Base-by-base conservation (phyloP, 2,888 invertebrate genomes). In the Tinea semifulvella region DNA sequence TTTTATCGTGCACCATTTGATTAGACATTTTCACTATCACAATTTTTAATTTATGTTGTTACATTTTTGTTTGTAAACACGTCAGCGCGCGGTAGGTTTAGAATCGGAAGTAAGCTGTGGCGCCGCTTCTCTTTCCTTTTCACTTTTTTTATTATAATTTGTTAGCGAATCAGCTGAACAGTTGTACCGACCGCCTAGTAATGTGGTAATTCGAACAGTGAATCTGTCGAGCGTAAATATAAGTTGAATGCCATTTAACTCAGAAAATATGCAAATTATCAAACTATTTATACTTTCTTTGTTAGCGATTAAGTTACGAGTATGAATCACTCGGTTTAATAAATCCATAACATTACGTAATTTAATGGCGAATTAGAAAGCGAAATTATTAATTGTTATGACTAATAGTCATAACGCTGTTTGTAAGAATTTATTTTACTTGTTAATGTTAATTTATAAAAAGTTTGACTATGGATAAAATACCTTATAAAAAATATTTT, bases 21-120 rank as follows among this genome's bases (percentile, higher is more conserved):
- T 58, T 66, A 56, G 50, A 60, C 64, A 65, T 61, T 51, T 44
- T 46, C 48, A 49, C 53, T 50, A n/a, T n/a, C n/a, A n/a, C n/a
- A n/a, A n/a, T n/a, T n/a, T n/a, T n/a, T n/a, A n/a, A n/a, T n/a
- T n/a, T n/a, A n/a, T n/a, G 45, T 54, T 58, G 58, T 50, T 50
- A 25, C 47, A 56, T 53, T 58, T 57, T 48, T 50, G 54, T 45
- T 44, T 51, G 45, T 56, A 59, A 61, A 22, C 40, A 69, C 75
- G 75, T 71, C 71, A 59, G 53, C 40, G 47, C 70, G 67, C 70
- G 64, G 57, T 61, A 63, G 61, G 61, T 55, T 50, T 50, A 55
- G 54, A 60, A 65, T 72, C 71, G 75, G 76, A 77, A 76, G 76
- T 76, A 71, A 66, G 53, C 55, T 58, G 54, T 52, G 55, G 45